Base-by-base conservation (phyloP, 2,797 vertebrate species). In the Rhincodon typus region DNA sequence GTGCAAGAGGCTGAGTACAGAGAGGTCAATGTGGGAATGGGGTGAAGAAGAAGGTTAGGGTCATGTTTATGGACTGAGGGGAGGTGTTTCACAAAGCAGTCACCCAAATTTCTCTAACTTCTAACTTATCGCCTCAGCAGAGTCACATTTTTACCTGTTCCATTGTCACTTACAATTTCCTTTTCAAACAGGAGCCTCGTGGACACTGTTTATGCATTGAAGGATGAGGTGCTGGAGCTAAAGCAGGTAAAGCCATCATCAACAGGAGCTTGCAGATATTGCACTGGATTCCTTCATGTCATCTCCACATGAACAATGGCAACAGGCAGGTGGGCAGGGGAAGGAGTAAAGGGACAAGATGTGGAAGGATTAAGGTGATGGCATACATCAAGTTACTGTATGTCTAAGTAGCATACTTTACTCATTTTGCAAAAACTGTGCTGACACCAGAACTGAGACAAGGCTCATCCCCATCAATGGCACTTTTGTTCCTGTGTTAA, bases 201-300 rank as follows among this genome's bases (percentile, higher is more conserved):
- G 96, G 99, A 99, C 96, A 99, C 99, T 0, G 99, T 99, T 50
- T 99, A 99, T 91, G 99, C 98, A 15, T 97, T 99, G 96, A 99
- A 98, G 97, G 99, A 99, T 96, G 99, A 99, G 97, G 98, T 99
- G 90, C 99, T 99, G 96, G 99, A 99, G 97, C 97, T 99, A 96
- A 98, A 99, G 97, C 99, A 99, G 98, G 99, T 99, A 96, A 96
- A 97, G 97, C 96, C 84, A n/a, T 70, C 21, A 10, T 77, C 5
- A 46, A 0, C 46, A 77, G 27, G 30, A 72, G 2, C 17, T 25
- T 34, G 5, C 12, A 19, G 27, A 50, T 5, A 8, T 38, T 12
- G 6, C 6, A 21, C 69, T 50, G 25, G 13, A 50, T 34, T 62
- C 27, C 27, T 34, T 27, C 1, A 46, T 74, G 42, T 7, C 19